Evolutionary conservation across 2,113 vertebrate genomes (phyloP).

Genomic region (Willisornis vidua): DNA sequence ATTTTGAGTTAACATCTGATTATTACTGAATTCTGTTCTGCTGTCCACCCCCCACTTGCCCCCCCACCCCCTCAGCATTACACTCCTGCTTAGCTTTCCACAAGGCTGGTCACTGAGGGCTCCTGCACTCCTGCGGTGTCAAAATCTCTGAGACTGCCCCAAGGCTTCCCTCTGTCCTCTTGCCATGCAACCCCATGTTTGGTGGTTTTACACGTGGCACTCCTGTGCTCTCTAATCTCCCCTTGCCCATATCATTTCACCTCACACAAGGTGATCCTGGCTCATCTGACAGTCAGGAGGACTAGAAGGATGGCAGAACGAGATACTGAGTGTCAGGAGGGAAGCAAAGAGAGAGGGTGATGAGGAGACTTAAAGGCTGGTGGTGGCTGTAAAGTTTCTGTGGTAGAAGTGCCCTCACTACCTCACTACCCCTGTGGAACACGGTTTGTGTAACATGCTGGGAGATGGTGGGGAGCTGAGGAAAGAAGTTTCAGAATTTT

Average conservation of each 20-base stretch:
- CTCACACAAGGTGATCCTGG: not conserved
- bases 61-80: not conserved
- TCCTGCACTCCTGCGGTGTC: not conserved
- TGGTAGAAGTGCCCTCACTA: not conserved
- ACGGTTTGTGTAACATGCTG: not conserved
- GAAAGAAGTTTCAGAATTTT: not conserved
- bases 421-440: not conserved
- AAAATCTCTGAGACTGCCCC: not conserved
- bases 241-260: accelerated
- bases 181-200: accelerated
- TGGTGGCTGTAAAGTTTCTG: not conserved
- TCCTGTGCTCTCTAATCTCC: not conserved
- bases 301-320: not conserved
- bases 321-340: not conserved
- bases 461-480: not conserved
- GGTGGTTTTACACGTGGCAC: accelerated
- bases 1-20: not conserved
- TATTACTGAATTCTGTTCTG: not conserved
- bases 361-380: not conserved
- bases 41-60: too few relatives aligned
- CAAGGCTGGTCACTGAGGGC: not conserved
- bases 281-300: not conserved
- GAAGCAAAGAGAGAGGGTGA: not conserved
- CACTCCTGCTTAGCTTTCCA: not conserved
- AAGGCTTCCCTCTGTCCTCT: not conserved